Evolutionary conservation across 2,113 vertebrate genomes (phyloP), one percentile per base, ranked within the genome.

Genomic region (Thunnus maccoyii): DNA sequence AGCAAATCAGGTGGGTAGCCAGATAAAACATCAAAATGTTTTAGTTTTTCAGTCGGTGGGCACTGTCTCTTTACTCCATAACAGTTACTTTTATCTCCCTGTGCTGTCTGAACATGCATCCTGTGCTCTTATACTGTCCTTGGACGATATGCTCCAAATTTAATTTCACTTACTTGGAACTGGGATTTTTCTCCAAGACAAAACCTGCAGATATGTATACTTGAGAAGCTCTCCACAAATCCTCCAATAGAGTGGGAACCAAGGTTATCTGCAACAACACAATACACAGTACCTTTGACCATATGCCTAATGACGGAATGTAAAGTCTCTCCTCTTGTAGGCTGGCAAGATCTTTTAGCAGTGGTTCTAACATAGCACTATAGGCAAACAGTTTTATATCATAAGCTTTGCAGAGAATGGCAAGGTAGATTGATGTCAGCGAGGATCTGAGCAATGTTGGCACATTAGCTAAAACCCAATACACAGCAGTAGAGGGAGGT

Each of bases 241-340:
- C 72, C 30, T 32, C 55, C 46, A 3, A 51, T 2, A 1, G 22
- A 69, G n/a, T 78, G 57, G 5, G 65, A 47, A 2, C 65, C 66
- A 36, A 68, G 47, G 60, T 76, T 69, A 47, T 69, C 63, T 57
- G 75, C 55, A 50, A 77, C 25, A n/a, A 68, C 65, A 78, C 22
- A 61, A 52, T 0, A 41, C 0, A 61, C 66, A 62, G 76, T 78
- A 15, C 46, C 56, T 78, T 78, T 78, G 1, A 78, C 64, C 0
- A 2, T 63, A 16, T 63, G 5, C 60, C 60, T 15, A 41, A 27
- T 4, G 3, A 18, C 5, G 60, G 30, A 63, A 70, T 18, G n/a
- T 55, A 8, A 56, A 56, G 50, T 55, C 52, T 50, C 0, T 41
- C 51, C 8, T 56, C 52, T 13, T 70, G 51, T 13, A 70, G 51